Percentiles rank a stretch among this genome's conserved stretches.
Evolutionary conservation across 2,888 invertebrate genomes (phyloP).

Genomic region (Horisme vitalbata): DNA sequence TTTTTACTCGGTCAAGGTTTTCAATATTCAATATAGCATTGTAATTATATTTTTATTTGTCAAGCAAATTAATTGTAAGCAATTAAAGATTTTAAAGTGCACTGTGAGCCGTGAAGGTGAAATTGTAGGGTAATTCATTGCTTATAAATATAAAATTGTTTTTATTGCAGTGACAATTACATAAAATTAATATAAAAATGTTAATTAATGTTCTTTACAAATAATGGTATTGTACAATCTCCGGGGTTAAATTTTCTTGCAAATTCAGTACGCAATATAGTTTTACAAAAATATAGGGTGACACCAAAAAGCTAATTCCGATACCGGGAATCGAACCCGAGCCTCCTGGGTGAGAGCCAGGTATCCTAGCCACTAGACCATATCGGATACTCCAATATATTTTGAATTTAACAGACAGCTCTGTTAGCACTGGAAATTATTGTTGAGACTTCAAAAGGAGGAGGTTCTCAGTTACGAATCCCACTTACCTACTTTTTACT

Average conservation of each 20-base stretch:
- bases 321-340: slow-evolving; percentile 84
- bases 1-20: slow-evolving; percentile 49
- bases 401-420: not conserved
- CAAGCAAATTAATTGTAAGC: slow-evolving; percentile 34
- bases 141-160: slow-evolving; percentile 20
- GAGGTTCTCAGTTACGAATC: too few species aligned
- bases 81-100: slow-evolving; percentile 21
- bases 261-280: too few species aligned
- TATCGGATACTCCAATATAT: too few species aligned
- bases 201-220: too few species aligned
- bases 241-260: too few species aligned
- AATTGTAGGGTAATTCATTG: slow-evolving; percentile 17
- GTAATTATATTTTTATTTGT: slow-evolving; percentile 31
- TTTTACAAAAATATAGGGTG: too few species aligned
- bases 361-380: slow-evolving; percentile 88
- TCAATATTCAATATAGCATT: slow-evolving; percentile 25
- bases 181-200: too few species aligned
- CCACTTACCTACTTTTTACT: too few species aligned
- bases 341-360: slow-evolving; percentile 88
- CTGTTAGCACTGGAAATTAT: too few species aligned
- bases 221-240: too few species aligned
- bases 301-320: slow-evolving; percentile 64
- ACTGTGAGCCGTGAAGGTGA: slow-evolving; percentile 15
- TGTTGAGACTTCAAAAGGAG: too few species aligned
- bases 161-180: too few species aligned